Conservation (phyloP, 2,888 invertebrate genomes). For the Campaea margaritaria region DNA sequence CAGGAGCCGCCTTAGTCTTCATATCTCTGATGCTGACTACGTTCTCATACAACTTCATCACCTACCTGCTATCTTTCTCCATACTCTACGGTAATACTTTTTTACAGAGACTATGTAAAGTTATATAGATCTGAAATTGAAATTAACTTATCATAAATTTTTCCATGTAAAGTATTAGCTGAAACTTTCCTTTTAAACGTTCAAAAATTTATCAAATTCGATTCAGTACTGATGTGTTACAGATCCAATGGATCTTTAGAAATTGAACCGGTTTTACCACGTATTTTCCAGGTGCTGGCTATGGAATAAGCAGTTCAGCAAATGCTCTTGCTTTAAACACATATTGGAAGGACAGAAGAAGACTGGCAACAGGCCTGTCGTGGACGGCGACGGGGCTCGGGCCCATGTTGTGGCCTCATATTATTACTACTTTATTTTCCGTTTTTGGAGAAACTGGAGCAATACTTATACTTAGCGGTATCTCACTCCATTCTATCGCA, state of each 20-base stretch:
- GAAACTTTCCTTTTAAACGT: no score
- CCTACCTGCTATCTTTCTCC: slow-evolving; percentile 87
- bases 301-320: slow-evolving; percentile 88
- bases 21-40: slow-evolving; percentile 86
- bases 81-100: slow-evolving; percentile 87
- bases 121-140: no score
- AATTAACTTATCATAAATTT: no score
- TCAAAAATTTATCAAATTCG: no score
- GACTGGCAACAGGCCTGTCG: slow-evolving; percentile 89
- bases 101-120: not conserved
- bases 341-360: slow-evolving; percentile 89
- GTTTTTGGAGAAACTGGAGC: slow-evolving; percentile 88
- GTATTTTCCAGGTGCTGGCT: slow-evolving; percentile 84
- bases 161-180: no score
- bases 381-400: slow-evolving; percentile 90
- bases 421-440: slow-evolving; percentile 87
- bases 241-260: no score
- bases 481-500: slow-evolving; percentile 88
- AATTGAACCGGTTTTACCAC: no score
- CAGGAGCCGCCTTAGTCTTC: slow-evolving; percentile 86
- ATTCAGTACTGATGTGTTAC: no score
- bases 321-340: slow-evolving; percentile 90
- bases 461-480: slow-evolving; percentile 87
- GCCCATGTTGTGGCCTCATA: slow-evolving; percentile 89
- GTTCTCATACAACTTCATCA: slow-evolving; percentile 86